A percentile compares a stretch with the other conserved stretches of the same genome.
These are phyloP conservation scores for Sclerodermus sp. DNA, from an alignment of 2,888 invertebrate species.

Conservation along the genomic window DNA sequence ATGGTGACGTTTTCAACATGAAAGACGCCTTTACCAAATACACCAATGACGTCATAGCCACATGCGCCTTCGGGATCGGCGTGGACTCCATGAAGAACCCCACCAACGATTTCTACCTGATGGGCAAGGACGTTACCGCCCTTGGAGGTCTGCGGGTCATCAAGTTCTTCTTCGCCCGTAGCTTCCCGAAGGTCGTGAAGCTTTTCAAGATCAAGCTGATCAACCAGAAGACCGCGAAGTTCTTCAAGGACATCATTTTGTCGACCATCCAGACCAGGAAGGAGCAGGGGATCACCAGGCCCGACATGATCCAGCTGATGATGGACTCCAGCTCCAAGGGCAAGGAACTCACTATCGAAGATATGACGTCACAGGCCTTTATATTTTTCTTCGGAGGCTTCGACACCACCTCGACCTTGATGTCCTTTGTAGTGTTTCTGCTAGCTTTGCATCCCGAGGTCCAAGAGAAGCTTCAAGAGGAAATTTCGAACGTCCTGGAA, in stretches of 20 bases:
- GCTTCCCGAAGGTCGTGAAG: slow-evolving; percentile 11
- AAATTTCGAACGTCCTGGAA: slow-evolving; percentile 37
- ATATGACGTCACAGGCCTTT: slow-evolving; percentile 59
- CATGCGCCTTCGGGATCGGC: slow-evolving; percentile 62
- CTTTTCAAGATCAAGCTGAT: slow-evolving; percentile 12
- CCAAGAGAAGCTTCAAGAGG: slow-evolving; percentile 54
- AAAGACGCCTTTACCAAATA: slow-evolving; percentile 56
- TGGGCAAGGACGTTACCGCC: slow-evolving; percentile 27
- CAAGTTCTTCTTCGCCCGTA: slow-evolving; percentile 13
- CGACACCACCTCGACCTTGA: slow-evolving; percentile 36
- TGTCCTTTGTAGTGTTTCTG: slow-evolving; percentile 39
- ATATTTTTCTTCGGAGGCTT: slow-evolving; percentile 46
- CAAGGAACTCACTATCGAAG: slow-evolving; percentile 33
- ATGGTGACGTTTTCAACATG: slow-evolving; percentile 30
- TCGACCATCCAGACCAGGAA: slow-evolving; percentile 17
- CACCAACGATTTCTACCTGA: slow-evolving; percentile 37
- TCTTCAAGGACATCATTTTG: slow-evolving; percentile 21
- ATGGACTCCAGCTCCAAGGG: slow-evolving; percentile 31
- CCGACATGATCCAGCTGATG: slow-evolving; percentile 42
- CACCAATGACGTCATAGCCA: slow-evolving; percentile 64
- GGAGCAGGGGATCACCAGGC: slow-evolving; percentile 23
- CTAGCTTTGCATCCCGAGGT: slow-evolving; percentile 52
- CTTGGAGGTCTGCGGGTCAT: slow-evolving; percentile 5
- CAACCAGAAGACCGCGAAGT: slow-evolving; percentile 4
- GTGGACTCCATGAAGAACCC: slow-evolving; percentile 56